phyloP scores from a whole-genome alignment of 2,113 vertebrate species.

The Corythornis vintsioides region DNA sequence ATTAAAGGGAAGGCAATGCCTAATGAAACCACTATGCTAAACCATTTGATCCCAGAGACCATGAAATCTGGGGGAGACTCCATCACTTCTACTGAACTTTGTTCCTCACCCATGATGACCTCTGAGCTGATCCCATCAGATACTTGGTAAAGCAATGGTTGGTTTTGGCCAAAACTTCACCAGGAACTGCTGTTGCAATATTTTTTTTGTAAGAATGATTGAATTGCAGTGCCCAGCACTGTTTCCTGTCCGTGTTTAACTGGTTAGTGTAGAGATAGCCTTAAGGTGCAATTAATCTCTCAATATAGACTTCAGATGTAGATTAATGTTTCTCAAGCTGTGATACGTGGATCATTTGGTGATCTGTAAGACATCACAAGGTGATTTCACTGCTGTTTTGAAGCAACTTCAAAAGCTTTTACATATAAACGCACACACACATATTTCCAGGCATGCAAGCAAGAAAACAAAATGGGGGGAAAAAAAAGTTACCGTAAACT shows the following conservation, averaged over 20 bases:
- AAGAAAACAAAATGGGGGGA: constrained; percentile 3
- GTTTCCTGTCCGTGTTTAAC: background rate
- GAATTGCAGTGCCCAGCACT: background rate
- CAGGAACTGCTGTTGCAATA: background rate
- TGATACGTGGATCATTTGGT: background rate
- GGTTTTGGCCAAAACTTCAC: background rate
- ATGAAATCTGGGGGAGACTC: background rate
- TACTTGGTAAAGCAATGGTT: background rate
- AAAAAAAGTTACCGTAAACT: background rate
- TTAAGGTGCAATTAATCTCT: background rate
- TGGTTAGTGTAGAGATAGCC: background rate
- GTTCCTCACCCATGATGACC: background rate
- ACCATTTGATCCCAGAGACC: background rate
- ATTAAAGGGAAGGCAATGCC: background rate
- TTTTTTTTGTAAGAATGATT: background rate
- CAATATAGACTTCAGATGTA: background rate
- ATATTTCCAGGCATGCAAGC: background rate
- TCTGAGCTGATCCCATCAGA: background rate
- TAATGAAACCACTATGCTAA: background rate
- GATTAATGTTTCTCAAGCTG: background rate
- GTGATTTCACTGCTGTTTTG: constrained; percentile 24
- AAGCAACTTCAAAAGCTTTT: background rate
- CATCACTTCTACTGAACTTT: background rate
- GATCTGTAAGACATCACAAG: constrained; percentile 25
- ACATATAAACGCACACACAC: background rate